Evolutionary conservation across 2,888 invertebrate species (phyloP).

Genomic region (Ophraella communa): DNA sequence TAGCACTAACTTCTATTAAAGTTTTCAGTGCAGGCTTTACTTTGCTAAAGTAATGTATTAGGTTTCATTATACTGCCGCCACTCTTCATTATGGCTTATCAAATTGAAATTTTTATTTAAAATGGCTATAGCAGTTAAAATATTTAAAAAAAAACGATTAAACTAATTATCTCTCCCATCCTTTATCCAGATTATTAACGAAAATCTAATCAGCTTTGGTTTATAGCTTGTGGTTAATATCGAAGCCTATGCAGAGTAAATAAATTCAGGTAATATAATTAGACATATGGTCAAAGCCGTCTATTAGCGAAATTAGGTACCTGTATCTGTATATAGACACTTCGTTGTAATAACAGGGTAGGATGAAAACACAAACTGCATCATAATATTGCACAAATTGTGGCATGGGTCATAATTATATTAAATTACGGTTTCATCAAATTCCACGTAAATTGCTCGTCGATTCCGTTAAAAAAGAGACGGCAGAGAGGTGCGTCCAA

Average conservation of each 20-base stretch:
- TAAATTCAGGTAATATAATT: conserved; percentile 35
- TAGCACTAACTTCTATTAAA: no score
- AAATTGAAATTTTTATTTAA: no score
- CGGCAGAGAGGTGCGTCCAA: background rate
- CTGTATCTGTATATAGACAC: conserved; percentile 22
- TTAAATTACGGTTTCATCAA: conserved; percentile 38
- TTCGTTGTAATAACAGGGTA: conserved; percentile 37
- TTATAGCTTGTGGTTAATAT: background rate
- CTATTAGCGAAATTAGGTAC: conserved; percentile 37
- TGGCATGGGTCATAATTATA: conserved; percentile 32
- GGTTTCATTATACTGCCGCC: no score
- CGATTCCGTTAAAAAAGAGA: background rate
- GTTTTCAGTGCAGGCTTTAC: no score
- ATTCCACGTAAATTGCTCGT: background rate
- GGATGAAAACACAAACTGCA: conserved; percentile 30
- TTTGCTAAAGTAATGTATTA: no score
- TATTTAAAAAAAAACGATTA: background rate
- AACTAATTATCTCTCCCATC: background rate
- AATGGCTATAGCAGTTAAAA: no score
- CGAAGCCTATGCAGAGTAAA: conserved; percentile 22
- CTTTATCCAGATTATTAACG: background rate
- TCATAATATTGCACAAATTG: conserved; percentile 38
- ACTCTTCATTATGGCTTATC: no score
- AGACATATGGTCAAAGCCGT: conserved; percentile 23
- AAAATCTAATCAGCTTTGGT: background rate